Conservation (phyloP, 1,140 invertebrate genomes). For the Drosophila chauvacae region DNA sequence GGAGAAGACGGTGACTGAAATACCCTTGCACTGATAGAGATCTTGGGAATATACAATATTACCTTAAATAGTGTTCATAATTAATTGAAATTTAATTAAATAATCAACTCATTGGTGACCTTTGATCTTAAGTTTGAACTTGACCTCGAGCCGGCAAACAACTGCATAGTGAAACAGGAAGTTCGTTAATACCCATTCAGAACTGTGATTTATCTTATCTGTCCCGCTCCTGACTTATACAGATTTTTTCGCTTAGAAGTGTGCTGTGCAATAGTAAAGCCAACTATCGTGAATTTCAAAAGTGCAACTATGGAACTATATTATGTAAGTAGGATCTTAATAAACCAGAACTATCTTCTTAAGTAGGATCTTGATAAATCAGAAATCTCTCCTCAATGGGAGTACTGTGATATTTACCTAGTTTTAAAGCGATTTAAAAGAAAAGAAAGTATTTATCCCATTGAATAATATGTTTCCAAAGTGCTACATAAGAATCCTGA, state of each 20-base stretch:
- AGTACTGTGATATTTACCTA: neutral
- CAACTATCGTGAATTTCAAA: constrained; percentile 1
- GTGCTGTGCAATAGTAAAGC: constrained; percentile 1
- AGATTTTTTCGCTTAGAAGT: constrained; percentile 7
- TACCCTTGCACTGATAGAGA: constrained; percentile 11
- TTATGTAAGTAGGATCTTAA: constrained; percentile 14
- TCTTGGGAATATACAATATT: too few relatives aligned
- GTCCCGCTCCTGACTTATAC: neutral
- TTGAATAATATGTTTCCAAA: neutral
- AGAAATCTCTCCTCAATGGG: neutral
- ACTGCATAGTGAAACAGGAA: neutral
- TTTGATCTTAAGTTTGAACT: neutral
- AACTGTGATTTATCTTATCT: neutral
- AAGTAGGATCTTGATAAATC: constrained; percentile 2
- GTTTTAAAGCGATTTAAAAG: neutral
- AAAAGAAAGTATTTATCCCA: neutral
- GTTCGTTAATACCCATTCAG: neutral
- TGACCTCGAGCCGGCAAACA: neutral
- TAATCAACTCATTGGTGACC: neutral
- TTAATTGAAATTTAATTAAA: neutral
- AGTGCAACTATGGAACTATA: constrained; percentile 15
- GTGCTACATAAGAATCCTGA: neutral
- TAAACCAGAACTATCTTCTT: neutral
- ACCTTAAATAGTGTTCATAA: neutral
- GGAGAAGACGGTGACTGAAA: constrained; percentile 11